Base-by-base conservation (phyloP, 2,797 vertebrate genomes). In the Pseudopleuronectes americanus region DNA sequence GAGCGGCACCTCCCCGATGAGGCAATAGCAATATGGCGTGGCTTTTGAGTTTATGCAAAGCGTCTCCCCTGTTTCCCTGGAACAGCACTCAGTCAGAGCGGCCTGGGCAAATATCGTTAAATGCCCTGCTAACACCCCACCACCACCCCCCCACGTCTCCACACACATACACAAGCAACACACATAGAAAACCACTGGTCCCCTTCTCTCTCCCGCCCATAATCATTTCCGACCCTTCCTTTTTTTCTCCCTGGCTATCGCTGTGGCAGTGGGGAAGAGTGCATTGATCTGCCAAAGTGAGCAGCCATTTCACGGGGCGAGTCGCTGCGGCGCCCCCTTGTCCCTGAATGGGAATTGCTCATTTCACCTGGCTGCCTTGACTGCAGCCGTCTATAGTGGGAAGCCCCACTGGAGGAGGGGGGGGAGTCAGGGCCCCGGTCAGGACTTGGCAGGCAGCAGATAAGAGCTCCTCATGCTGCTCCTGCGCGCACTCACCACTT, bases 101-200 rank as follows among this genome's bases (percentile, higher is more conserved):
- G 88, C 85, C 28, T 84, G 24, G 77, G 95, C 93, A 95, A 96
- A 96, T 93, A 95, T 92, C 85, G 91, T 93, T 93, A 96, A 90
- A 89, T 90, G 91, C 92, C 94, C 72, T 79, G 94, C 94, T 95
- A 95, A 95, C 93, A 92, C 81, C 1, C 28, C 1, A 1, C 23
- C 28, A 71, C 36, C 41, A 8, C 13, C 41, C 2, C 33, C 33
- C 33, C 33, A 2, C 8, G 1, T 6, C 1, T 2, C 6, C 31
- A 57, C 43, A 70, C 19, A 54, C 55, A 64, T 31, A 64, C 48
- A 84, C 66, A 74, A 16, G 58, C 63, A 70, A 60, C 57, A 26
- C 12, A 64, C 53, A 64, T 45, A 19, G 43, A 80, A 31, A 75
- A 52, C 48, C 57, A 16, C 59, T 56, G 45, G 69, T 51, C 52